These are phyloP conservation scores for Zaprionus obscuricornis DNA, from an alignment of 2,888 invertebrate genomes.

Conservation along the genomic window DNA sequence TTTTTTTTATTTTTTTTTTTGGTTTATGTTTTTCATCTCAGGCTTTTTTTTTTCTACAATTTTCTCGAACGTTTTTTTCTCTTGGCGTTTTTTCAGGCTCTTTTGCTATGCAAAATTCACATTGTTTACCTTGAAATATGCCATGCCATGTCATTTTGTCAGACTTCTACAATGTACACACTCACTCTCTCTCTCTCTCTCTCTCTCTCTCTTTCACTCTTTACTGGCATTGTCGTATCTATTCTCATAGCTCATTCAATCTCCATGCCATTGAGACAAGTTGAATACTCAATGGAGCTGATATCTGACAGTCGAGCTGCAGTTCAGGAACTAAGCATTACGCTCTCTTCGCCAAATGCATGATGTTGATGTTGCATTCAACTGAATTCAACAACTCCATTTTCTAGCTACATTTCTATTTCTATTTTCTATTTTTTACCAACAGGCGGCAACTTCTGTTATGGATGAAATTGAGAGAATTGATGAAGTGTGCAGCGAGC, in stretches of 20 bases:
- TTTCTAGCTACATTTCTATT: too few species aligned
- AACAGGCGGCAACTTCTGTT: too few species aligned
- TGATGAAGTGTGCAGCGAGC: too few species aligned
- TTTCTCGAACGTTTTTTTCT: neutral
- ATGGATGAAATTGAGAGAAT: too few species aligned
- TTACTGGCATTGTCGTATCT: too few species aligned
- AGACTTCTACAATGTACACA: conserved; percentile 23
- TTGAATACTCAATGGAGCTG: conserved; percentile 33
- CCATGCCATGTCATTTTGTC: conserved; percentile 67
- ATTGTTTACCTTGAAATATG: conserved; percentile 74
- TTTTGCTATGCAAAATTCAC: conserved; percentile 51
- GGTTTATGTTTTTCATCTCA: neutral
- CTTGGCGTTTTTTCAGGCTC: conserved; percentile 23
- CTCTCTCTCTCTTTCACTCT: neutral
- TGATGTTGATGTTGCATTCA: too few species aligned
- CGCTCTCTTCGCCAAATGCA: too few species aligned
- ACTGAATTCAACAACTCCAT: too few species aligned
- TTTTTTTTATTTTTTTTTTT: neutral
- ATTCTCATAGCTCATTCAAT: too few species aligned
- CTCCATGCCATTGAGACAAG: conserved; percentile 25
- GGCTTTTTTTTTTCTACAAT: conserved; percentile 1
- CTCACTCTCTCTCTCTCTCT: neutral
- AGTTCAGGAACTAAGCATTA: neutral
- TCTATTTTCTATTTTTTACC: too few species aligned
- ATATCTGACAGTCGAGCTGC: neutral